phyloP scores from a whole-genome alignment of 2,888 invertebrate species.

The Dicranocentrus wangi region DNA sequence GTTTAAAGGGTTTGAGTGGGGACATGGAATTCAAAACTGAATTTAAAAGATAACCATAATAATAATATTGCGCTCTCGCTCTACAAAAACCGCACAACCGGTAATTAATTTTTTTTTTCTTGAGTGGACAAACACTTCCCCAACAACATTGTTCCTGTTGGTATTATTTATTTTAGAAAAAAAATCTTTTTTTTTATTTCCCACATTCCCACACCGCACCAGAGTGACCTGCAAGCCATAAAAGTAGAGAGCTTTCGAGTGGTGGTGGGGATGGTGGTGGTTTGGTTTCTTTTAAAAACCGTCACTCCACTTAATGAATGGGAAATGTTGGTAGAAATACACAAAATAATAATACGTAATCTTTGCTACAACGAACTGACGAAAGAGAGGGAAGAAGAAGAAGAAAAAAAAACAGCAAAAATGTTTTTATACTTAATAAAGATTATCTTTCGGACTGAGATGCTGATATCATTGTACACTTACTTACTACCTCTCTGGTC shows the following conservation, averaged over 20 bases:
- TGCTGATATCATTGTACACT: conserved; percentile 1
- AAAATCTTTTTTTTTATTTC: background rate
- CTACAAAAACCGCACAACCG: no score
- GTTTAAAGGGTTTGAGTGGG: no score
- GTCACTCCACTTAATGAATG: no score
- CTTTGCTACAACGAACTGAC: no score
- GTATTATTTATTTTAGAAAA: background rate
- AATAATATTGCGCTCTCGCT: background rate
- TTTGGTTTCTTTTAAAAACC: no score
- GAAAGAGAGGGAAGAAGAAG: background rate
- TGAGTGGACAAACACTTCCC: no score
- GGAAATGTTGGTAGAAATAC: no score
- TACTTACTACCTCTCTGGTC: background rate
- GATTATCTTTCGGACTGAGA: conserved; percentile 17
- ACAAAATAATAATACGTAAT: no score
- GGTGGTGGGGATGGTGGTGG: no score
- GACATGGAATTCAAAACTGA: conserved; percentile 3
- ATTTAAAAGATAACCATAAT: background rate
- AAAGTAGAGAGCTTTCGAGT: no score
- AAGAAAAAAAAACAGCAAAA: conserved; percentile 29
- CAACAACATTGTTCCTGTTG: background rate
- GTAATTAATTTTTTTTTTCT: no score
- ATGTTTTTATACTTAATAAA: conserved; percentile 40
- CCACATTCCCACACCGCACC: conserved; percentile 19
- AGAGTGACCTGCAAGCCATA: background rate